These are phyloP conservation scores for Phrynosoma platyrhinos DNA, from an alignment of 2,113 vertebrate species.

Conservation along the genomic window DNA sequence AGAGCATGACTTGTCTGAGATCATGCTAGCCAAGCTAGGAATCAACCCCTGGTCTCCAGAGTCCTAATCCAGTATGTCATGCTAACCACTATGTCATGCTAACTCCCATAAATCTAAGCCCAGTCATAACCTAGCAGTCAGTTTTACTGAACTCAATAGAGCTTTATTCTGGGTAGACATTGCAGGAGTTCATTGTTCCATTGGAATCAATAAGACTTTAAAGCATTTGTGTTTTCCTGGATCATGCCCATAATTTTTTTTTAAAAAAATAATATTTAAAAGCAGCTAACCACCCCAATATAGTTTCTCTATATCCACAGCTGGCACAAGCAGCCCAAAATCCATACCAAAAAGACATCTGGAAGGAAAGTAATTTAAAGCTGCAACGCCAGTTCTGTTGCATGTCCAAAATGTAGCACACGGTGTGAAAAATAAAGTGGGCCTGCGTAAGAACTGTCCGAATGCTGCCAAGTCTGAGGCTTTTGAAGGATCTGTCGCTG, in stretches of 20 bases:
- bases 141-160: background rate
- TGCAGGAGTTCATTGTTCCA: background rate
- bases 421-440: background rate
- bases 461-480: background rate
- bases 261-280: background rate
- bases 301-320: background rate
- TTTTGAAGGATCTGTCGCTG: too few relatives aligned
- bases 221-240: background rate
- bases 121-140: background rate
- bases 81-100: too few relatives aligned
- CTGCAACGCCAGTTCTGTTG: background rate
- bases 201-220: background rate
- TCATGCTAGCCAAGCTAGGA: too few relatives aligned
- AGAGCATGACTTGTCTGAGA: too few relatives aligned
- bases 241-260: too few relatives aligned
- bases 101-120: background rate
- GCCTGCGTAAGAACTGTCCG: too few relatives aligned
- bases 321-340: too few relatives aligned
- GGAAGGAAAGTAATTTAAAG: background rate
- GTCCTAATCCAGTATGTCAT: too few relatives aligned
- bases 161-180: background rate
- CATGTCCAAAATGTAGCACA: background rate
- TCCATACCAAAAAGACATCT: background rate
- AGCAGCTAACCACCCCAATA: background rate
- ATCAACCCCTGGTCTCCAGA: too few relatives aligned